phyloP scores from a whole-genome alignment of 1,140 invertebrate genomes.

The Brevipalpus yothersi region DNA sequence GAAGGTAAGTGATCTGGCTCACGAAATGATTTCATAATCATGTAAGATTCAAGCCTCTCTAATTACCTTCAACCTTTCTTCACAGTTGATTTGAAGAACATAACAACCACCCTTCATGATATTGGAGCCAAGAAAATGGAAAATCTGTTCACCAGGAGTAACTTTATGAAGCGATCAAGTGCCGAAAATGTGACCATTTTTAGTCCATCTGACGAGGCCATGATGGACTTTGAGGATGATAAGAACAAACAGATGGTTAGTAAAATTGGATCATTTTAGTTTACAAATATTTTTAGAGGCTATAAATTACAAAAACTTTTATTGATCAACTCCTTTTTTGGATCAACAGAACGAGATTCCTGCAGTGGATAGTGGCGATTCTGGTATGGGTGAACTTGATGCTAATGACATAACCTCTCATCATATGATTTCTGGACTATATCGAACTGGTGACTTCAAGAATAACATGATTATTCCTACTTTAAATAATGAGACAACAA shows the following conservation, averaged over 20 bases:
- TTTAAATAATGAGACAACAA: background rate
- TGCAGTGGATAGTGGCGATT: background rate
- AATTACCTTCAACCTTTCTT: background rate
- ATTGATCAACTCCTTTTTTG: background rate
- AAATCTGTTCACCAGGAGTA: background rate
- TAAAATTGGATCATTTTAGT: background rate
- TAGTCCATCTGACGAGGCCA: slow-evolving; percentile 27
- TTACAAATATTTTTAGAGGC: background rate
- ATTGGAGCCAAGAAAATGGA: slow-evolving; percentile 28
- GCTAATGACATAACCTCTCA: background rate
- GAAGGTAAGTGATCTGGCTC: background rate
- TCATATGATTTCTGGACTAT: slow-evolving; percentile 6
- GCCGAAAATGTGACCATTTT: slow-evolving; percentile 28
- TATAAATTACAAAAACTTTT: background rate
- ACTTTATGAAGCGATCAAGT: slow-evolving; percentile 10
- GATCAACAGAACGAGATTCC: slow-evolving; percentile 1
- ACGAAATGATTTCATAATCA: background rate
- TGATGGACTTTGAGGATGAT: slow-evolving; percentile 16
- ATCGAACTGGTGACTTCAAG: slow-evolving; percentile 8
- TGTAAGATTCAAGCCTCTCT: slow-evolving; percentile 18
- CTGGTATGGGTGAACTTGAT: background rate
- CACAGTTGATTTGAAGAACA: slow-evolving; percentile 23
- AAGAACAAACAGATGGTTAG: slow-evolving; percentile 8
- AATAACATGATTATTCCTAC: slow-evolving; percentile 3
- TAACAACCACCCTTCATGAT: slow-evolving; percentile 25